Base-by-base conservation (phyloP, 1,140 invertebrate species). In the Piezodorus guildinii region DNA sequence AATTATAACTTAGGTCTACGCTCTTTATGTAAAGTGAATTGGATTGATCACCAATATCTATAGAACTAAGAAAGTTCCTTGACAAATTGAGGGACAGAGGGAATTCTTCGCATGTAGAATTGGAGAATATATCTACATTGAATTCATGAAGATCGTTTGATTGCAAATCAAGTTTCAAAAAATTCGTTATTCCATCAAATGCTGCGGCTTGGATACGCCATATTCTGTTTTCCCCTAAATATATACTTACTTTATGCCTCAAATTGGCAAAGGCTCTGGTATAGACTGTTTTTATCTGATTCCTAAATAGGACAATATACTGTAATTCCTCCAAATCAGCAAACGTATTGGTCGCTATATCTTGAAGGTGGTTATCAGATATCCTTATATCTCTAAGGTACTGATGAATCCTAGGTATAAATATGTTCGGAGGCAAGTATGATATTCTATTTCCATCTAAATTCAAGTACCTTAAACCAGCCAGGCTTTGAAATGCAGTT, bases 401-500 rank as follows among this genome's bases (percentile, higher is more conserved):
- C n/a, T 80, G 78, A 70, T 92, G 87, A 23, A 85, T 73, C 52
- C 80, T 81, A 1, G 81, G 75, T 70, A 83, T 77, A 66, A 92
- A 85, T 21, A 90, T 74, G 62, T 80, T 80, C 14, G 76, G 71
- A 0, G 85, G 82, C 8, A 83, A 65, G 79, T 81, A 70, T 71
- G 77, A 72, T 74, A 94, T 75, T 62, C 85, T 80, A 74, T 94
- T 94, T 39, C 88, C 90, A 70, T 91, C 90, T 67, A 95, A 73
- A 76, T 92, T 93, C 23, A 93, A 77, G 72, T 93, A 93, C 67
- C 85, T 83, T 15, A 94, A 72, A 68, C 85, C 81, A 4, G 80
- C 77, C 70, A 88, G 83, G 0, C 83, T 80, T 27, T 84, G 82
- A 14, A 84, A 77, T 1, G 79, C 73, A 0, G 75, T 74, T 30